Conservation (phyloP, 1,140 invertebrate genomes). For the Protaetia brevitarsis region DNA sequence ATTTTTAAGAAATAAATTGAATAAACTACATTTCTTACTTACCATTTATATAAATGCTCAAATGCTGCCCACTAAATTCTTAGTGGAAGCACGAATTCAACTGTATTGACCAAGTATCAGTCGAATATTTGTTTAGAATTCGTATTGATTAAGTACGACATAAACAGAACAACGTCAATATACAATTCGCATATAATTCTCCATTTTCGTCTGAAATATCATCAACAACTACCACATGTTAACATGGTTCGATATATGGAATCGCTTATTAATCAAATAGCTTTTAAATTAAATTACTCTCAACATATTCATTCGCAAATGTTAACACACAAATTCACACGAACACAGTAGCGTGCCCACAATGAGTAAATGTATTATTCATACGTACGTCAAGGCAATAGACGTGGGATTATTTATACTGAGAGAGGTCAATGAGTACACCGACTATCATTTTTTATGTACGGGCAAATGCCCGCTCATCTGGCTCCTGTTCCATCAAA, state of each 20-base stretch:
- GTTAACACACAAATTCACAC: background rate
- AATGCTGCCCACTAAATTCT: too few species aligned
- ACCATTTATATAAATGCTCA: too few species aligned
- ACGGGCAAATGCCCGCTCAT: conserved; percentile 7
- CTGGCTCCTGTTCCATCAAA: background rate
- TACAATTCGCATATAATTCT: too few species aligned
- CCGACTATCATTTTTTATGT: conserved; percentile 15
- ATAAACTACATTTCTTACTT: too few species aligned
- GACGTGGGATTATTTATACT: conserved; percentile 16
- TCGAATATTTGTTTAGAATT: too few species aligned
- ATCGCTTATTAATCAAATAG: background rate
- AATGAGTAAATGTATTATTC: conserved; percentile 15
- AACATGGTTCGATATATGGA: background rate
- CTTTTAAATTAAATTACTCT: conserved; percentile 12
- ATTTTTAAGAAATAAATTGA: too few species aligned
- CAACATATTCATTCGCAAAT: background rate
- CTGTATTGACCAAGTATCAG: too few species aligned
- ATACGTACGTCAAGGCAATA: conserved; percentile 8
- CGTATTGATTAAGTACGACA: too few species aligned
- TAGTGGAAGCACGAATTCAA: too few species aligned
- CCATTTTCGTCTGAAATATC: background rate
- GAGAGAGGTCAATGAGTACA: conserved; percentile 11
- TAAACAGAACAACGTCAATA: too few species aligned
- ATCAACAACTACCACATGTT: background rate
- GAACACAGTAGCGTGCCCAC: background rate